Evolutionary conservation across 2,797 vertebrate species (phyloP), one percentile per base, ranked within the genome.

Genomic region (Clarias laeviceps): DNA sequence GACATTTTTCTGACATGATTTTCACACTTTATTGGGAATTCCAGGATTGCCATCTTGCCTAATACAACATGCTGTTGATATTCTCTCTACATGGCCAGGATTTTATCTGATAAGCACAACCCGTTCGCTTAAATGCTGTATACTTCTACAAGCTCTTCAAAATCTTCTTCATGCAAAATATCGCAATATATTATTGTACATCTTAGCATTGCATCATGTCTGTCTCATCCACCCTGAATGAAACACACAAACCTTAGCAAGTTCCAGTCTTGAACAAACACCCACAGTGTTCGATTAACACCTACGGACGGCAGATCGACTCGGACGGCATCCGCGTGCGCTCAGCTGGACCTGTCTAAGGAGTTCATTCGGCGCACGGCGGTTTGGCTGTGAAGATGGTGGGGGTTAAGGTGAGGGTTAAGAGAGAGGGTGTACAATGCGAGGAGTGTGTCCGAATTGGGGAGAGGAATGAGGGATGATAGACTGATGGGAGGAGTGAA

Each of bases 401-500:
- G 17, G 24, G 32, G 83, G 32, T 79, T 85, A 78, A 32, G 78
- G 57, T 64, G 59, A 73, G 68, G 77, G 78, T 80, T 72, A 78
- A 85, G 77, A n/a, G 84, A 85, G 73, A 64, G 56, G 45, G 65
- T 34, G 54, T 69, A 82, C 80, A 82, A 82, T 82, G 80, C 20
- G 29, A 69, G 22, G 65, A 85, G 68, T 72, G 57, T 80, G 54
- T 59, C 57, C 27, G 77, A 66, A 37, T 37, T 59, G 68, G 66
- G 76, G 62, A 83, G 40, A 72, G 74, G 82, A 78, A 83, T 15
- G 34, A 62, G 74, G 70, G 82, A 79, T 77, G 88, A 87, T 80
- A 56, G 82, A 85, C 61, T 65, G 82, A 64, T 78, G 65, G 80
- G 86, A 80, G 80, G 89, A 59, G 81, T 78, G 61, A 32, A 82